Conservation (phyloP, 2,113 vertebrate genomes). For the Smithornis capensis region DNA sequence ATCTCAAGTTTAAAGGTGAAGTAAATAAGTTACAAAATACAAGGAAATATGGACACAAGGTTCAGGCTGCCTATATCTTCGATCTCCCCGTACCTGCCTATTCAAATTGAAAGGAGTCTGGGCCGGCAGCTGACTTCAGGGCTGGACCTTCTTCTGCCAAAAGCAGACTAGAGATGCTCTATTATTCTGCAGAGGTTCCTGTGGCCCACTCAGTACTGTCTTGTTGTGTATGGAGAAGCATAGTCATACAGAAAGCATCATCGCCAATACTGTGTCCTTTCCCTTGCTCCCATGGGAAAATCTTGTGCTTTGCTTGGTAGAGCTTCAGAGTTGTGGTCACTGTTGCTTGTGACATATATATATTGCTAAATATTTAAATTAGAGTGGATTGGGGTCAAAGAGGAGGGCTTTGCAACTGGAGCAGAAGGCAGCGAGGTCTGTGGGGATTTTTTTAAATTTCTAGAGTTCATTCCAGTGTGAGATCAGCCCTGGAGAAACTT, state of each 20-base stretch:
- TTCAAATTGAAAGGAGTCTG: not conserved
- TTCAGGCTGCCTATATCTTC: not conserved
- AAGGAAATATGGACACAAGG: not conserved
- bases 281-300: not conserved
- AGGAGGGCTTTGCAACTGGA: not conserved
- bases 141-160: not conserved
- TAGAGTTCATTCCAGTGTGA: conserved; percentile 12
- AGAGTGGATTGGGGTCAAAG: not conserved
- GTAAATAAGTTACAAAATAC: not conserved
- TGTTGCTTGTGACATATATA: conserved; percentile 23
- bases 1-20: not conserved
- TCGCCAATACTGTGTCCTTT: not conserved
- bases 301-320: conserved; percentile 4
- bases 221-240: not conserved
- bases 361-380: conserved; percentile 39
- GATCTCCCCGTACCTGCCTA: not conserved
- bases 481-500: conserved; percentile 3
- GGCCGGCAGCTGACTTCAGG: not conserved
- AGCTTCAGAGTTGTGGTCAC: not conserved
- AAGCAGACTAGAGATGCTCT: not conserved
- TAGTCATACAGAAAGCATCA: not conserved
- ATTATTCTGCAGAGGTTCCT: not conserved
- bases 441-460: conserved; percentile 18
- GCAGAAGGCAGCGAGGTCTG: conserved; percentile 5
- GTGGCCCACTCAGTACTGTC: not conserved